Percentiles rank a stretch among this genome's conserved stretches.
phyloP scores from a whole-genome alignment of 2,888 invertebrate species.

The Melanostoma scalare region DNA sequence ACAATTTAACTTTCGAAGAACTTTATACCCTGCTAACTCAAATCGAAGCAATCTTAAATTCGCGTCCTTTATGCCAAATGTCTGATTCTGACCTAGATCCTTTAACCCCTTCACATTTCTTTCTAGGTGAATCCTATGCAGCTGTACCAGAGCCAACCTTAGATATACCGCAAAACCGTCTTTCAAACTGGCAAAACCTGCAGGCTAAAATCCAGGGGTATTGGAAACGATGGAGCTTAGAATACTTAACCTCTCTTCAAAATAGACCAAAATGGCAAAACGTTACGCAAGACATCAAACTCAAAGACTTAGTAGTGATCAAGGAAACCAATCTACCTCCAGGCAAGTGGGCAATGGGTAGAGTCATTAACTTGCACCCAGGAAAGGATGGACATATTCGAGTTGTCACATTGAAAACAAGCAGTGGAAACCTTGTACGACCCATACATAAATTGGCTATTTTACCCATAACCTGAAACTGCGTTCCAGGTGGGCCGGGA shows the following conservation, averaged over 20 bases:
- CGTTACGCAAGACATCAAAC: not conserved
- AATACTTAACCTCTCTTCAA: conserved; percentile 35
- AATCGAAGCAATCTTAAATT: conserved; percentile 34
- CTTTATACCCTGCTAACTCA: conserved; percentile 30
- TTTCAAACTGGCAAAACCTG: conserved; percentile 36
- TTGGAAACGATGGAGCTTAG: conserved; percentile 60
- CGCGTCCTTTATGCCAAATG: conserved; percentile 24
- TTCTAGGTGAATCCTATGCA: conserved; percentile 35
- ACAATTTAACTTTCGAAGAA: conserved; percentile 39
- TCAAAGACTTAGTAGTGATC: conserved; percentile 8
- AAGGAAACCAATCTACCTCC: conserved; percentile 4
- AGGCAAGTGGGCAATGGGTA: conserved; percentile 14
- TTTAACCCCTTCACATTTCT: conserved; percentile 26
- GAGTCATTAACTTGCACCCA: not conserved
- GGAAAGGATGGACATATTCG: conserved; percentile 4
- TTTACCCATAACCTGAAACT: no score
- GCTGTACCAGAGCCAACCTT: conserved; percentile 26
- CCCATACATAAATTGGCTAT: not conserved
- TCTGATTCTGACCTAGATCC: not conserved
- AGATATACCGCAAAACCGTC: conserved; percentile 19
- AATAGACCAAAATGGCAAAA: no score
- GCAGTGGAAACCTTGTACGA: not conserved
- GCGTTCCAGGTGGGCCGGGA: no score
- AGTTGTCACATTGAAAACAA: not conserved
- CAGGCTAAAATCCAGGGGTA: conserved; percentile 47